Base-by-base conservation (phyloP, 2,797 vertebrate genomes). In the Phoeniculus purpureus region DNA sequence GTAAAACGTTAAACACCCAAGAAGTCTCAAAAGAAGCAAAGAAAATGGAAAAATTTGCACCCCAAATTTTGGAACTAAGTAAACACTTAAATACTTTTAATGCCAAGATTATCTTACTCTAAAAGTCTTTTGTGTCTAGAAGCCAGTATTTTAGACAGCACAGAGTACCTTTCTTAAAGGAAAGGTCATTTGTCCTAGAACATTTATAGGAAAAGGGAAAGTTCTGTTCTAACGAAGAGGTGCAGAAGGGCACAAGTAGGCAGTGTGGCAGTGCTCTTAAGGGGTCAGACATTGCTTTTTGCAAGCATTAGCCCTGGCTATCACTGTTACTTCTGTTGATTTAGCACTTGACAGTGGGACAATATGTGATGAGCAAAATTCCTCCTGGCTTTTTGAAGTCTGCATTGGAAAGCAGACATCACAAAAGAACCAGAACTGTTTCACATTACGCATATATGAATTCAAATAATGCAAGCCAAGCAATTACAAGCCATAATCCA, bases 401-500 rank as follows among this genome's bases (percentile, higher is more conserved):
- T 32, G 2, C 51, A 31, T 70, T 88, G 37, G 54, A 91, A 85
- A 86, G 25, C 55, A 75, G 34, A 40, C 22, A 60, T 62, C 40
- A 90, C 59, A 80, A 67, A 92, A 72, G 51, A 85, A 66, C 21
- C 79, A 48, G 66, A 87, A 75, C 43, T 15, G 17, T 70, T 93
- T 75, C 68, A 65, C 40, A 75, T 94, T 86, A 89, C 76, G 59
- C 74, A 85, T 85, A 88, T 31, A 74, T 78, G 66, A 85, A 81
- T 94, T 89, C 64, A 92, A 86, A 87, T 79, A 92, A 87, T 81
- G 61, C 51, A 78, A 85, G 76, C 48, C 81, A 70, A 95, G 61
- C 67, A 93, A 93, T 80, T 95, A 85, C 54, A 72, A 79, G 43
- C 65, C 65, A 66, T 71, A 88, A 92, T 94, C 88, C 67, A 90